These are phyloP conservation scores for Eidolon dupreanum DNA, from an alignment of 2,797 vertebrate genomes.

Conservation along the genomic window DNA sequence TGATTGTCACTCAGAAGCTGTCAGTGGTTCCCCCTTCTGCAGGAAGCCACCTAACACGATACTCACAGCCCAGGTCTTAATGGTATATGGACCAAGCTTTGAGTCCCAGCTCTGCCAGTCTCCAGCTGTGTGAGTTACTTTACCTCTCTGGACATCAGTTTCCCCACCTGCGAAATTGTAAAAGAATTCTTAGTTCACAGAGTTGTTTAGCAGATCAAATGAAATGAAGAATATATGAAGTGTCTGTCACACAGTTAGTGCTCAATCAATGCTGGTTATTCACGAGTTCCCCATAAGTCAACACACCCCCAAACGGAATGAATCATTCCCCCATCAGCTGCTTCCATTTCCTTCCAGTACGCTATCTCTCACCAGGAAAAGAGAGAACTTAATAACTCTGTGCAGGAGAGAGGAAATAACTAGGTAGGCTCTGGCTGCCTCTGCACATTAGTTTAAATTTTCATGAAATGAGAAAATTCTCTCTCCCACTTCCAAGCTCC, in stretches of 20 bases:
- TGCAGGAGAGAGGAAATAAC: slow-evolving; percentile 15
- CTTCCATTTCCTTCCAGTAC: not conserved
- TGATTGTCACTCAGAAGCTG: not conserved
- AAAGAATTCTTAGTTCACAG: not conserved
- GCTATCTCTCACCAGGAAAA: not conserved
- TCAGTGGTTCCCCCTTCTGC: rapidly evolving
- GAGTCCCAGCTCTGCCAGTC: not conserved
- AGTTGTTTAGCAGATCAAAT: not conserved
- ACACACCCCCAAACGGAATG: not conserved
- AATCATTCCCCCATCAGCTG: not conserved
- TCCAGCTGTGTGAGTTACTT: not conserved
- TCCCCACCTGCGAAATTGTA: not conserved
- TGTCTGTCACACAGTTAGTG: not conserved
- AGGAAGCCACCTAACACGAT: not conserved
- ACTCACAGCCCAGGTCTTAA: not conserved
- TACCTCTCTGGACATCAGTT: not conserved
- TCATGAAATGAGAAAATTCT: slow-evolving; percentile 65
- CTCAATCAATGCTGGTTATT: not conserved
- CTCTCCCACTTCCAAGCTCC: slow-evolving; percentile 27
- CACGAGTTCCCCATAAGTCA: not conserved
- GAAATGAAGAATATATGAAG: not conserved
- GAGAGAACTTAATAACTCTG: not conserved
- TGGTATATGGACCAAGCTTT: not conserved
- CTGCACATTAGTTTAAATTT: slow-evolving; percentile 26
- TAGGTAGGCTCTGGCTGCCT: not conserved